Base-by-base conservation (phyloP, 2,113 vertebrate genomes). In the Notechis scutatus region DNA sequence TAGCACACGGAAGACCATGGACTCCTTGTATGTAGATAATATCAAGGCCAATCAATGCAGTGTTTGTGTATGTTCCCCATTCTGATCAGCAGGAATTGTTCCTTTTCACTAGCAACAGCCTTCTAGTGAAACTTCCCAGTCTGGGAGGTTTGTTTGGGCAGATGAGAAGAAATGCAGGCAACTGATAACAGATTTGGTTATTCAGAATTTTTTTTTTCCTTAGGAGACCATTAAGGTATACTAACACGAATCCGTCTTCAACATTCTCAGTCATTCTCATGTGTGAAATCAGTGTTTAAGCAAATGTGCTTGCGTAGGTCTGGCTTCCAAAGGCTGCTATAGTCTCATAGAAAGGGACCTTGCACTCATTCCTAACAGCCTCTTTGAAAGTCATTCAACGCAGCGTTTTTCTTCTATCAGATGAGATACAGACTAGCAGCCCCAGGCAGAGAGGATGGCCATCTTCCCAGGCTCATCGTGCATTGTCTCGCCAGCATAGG, bases 401-500 rank as follows among this genome's bases (percentile, higher is more conserved):
- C 52, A 23, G 52, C n/a, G 4, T 90, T 52, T 29, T 6, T 11
- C 5, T 34, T 5, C 24, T 85, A 20, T 55, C 14, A 3, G 52
- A n/a, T 4, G 64, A 87, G 29, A 20, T 29, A 2, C 23, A 12
- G 87, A 92, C 91, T 3, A 92, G 94, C 26, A 94, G 92, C 0
- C 94, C 93, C 54, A 93, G 50, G 61, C 93, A 50, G 29, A 88
- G 61, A 15, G 15, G 24, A 1, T 85, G 90, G 11, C 92, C 89
- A 11, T 61, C 91, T 1, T 93, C 92, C 2, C 94, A 89, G 9
- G 2, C 34, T 0, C 2, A 15, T 15, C 56, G 56, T 7, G 55
- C 90, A 81, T 21, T 26, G 23, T 55, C 47, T 21, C n/a, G 26
- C 42, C 59, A 3, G 26, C 61, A 24, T 9, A 9, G 86, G 47